Base-by-base conservation (phyloP, 92 coral and sea anemone species). In the Galaxea fascicularis region DNA sequence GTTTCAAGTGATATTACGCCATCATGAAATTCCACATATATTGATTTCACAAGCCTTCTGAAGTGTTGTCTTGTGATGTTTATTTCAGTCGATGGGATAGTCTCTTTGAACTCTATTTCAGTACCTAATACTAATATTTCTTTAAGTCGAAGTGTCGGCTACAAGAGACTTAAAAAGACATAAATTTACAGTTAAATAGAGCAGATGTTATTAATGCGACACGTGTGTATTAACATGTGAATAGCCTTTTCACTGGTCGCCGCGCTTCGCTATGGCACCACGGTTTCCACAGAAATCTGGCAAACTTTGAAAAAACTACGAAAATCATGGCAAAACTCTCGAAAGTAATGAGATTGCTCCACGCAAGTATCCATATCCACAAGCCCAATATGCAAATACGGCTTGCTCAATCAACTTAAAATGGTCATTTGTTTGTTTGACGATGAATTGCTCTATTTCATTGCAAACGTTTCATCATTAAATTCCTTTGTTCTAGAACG, bases 171-270 rank as follows among this genome's bases (percentile, higher is more conserved):
- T 59, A 73, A 44, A 83, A 45, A 63, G 87, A 74, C 41, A 65
- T 70, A 65, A 70, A 83, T 83, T 83, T 29, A 74, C 45, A 65
- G 54, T 62, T 60, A 47, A 60, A 74, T 72, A 30, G 58, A 29
- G 53, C 80, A 73, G 80, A 73, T 83, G 81, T 65, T 63, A 67
- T 49, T 17, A 24, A 89, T 73, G 5, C 62, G 93, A 86, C 93
- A 90, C 93, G 90, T 90, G 93, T 86, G 39, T 63, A 85, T 90
- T 90, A 85, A 86, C 93, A 90, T 85, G 54, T 90, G 83, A 90
- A 90, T 79, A 28, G 92, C 30, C 14, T 49, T 79, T 76, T 13
- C 35, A 82, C 58, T 7, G 30, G 20, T 52, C 39, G 70, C 70
- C 78, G 53, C 78, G 70, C 70, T 82, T 70, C 58, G 28, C 31